These are phyloP conservation scores for Corythoichthys intestinalis DNA, from an alignment of 2,113 vertebrate species.

Conservation along the genomic window DNA sequence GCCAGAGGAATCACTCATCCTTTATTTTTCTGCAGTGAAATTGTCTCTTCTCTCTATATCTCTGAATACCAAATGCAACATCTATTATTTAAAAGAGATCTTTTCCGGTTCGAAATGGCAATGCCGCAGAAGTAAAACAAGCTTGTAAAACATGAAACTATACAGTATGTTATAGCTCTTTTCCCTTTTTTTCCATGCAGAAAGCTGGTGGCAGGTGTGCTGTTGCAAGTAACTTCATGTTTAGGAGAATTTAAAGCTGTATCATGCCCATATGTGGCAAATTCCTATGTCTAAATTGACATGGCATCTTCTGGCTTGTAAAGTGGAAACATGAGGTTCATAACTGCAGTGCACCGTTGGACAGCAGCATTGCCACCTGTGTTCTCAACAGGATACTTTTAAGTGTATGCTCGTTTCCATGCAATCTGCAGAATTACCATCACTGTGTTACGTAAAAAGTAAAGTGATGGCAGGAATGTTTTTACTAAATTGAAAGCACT, in stretches of 20 bases:
- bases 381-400: conserved; percentile 17
- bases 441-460: conserved; percentile 1
- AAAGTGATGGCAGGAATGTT: conserved; percentile 7
- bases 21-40: neutral
- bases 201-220: neutral
- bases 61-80: conserved; percentile 3
- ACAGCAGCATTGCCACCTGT: conserved; percentile 29
- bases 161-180: neutral
- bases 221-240: neutral
- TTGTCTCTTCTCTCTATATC: neutral
- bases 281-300: conserved; percentile 29
- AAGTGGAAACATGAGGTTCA: conserved; percentile 37
- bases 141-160: neutral
- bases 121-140: neutral
- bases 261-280: conserved; percentile 3
- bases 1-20: neutral
- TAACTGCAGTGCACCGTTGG: conserved; percentile 40
- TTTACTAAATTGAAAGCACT: conserved; percentile 13
- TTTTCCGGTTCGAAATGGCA: conserved; percentile 1
- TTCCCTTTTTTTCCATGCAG: too few species aligned
- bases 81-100: conserved; percentile 11
- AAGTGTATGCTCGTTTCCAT: neutral
- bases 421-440: neutral
- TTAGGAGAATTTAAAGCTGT: neutral
- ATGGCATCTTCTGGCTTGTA: conserved; percentile 30